Evolutionary conservation across 2,797 vertebrate species (phyloP).

Genomic region (Gorsachius magnificus): DNA sequence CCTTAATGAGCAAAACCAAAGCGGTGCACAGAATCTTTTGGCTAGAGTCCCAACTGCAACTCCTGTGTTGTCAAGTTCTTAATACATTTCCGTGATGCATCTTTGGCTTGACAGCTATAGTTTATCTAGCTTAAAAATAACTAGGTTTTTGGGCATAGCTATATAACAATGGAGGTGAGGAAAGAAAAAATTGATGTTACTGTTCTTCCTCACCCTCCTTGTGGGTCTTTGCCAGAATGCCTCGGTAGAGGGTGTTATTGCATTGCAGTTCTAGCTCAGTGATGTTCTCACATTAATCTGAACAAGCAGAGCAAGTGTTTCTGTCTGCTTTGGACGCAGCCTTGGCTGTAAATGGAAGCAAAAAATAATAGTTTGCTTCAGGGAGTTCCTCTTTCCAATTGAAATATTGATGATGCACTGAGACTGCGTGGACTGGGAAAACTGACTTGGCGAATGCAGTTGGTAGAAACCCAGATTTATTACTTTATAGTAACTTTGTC

Average conservation of each 20-base stretch:
- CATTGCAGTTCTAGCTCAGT: neutral
- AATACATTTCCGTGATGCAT: neutral
- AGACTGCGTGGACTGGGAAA: neutral
- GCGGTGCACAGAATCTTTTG: neutral
- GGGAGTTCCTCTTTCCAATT: neutral
- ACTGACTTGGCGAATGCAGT: neutral
- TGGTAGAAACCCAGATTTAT: neutral
- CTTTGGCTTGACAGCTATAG: neutral
- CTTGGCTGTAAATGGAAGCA: neutral
- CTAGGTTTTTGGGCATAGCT: neutral
- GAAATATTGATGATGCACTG: neutral
- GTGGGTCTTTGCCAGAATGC: conserved; percentile 13
- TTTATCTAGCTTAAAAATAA: neutral
- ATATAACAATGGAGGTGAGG: accelerated
- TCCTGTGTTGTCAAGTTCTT: neutral
- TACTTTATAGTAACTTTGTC: neutral
- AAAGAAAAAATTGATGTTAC: neutral
- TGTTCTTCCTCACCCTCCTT: neutral
- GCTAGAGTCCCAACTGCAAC: neutral
- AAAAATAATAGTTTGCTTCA: neutral
- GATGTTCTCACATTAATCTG: neutral
- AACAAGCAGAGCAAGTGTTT: neutral
- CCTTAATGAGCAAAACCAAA: neutral
- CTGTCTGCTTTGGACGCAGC: neutral
- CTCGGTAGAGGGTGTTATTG: conserved; percentile 74